Evolutionary conservation across 2,113 vertebrate species (phyloP).

Genomic region (Oxygymnocypris stewartii): DNA sequence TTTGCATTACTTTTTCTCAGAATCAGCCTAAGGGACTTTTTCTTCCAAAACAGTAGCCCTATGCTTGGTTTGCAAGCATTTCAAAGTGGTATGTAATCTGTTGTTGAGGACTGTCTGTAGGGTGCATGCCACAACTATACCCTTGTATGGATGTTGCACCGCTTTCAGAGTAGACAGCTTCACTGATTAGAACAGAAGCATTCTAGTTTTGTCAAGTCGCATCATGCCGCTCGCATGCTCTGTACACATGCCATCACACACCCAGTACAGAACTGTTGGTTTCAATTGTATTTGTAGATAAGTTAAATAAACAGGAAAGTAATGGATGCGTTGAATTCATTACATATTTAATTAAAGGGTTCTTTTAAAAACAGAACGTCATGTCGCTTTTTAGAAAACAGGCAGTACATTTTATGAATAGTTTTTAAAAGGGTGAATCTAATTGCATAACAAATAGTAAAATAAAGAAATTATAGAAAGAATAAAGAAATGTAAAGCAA

Average conservation of each 20-base stretch:
- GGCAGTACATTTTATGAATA: background rate
- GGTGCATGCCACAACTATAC: background rate
- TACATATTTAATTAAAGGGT: background rate
- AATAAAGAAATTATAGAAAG: too few relatives aligned
- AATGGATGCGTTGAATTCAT: background rate
- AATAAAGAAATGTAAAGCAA: too few relatives aligned
- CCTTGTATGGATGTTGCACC: background rate
- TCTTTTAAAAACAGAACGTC: background rate
- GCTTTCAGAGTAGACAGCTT: background rate
- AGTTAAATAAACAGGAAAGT: background rate
- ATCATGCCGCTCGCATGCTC: constrained; percentile 11
- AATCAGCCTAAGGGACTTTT: background rate
- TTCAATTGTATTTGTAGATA: background rate
- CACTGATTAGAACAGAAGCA: constrained; percentile 7
- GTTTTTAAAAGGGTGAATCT: background rate
- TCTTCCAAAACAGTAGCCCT: background rate
- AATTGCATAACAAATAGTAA: background rate
- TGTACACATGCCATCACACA: background rate
- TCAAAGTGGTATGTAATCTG: background rate
- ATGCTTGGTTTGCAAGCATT: constrained; percentile 4
- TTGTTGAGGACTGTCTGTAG: background rate
- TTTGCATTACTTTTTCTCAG: background rate
- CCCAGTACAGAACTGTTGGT: too few relatives aligned
- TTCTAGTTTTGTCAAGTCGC: constrained; percentile 25
- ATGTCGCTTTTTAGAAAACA: too few relatives aligned